phyloP scores from a whole-genome alignment of 1,140 invertebrate species.

The Pomacea maculata region DNA sequence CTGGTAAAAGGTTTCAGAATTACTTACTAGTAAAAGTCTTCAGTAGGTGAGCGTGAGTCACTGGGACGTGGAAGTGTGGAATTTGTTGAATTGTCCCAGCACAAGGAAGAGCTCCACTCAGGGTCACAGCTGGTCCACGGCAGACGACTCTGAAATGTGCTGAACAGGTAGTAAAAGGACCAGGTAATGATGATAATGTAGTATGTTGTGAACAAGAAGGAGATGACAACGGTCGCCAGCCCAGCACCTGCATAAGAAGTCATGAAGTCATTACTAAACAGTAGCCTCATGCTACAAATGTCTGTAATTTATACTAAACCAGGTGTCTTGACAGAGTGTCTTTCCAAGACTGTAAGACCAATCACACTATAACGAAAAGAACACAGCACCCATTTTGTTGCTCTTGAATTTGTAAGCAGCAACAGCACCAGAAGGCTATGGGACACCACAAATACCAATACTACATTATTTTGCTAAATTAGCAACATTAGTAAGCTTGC shows the following conservation, averaged over 20 bases:
- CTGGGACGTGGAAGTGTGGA: conserved; percentile 30
- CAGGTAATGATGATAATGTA: conserved; percentile 99
- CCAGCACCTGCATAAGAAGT: conserved; percentile 54
- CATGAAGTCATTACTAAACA: not conserved
- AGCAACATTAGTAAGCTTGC: too few relatives aligned
- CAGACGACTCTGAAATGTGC: conserved; percentile 86
- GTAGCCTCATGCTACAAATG: too few relatives aligned
- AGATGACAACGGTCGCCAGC: conserved; percentile 61
- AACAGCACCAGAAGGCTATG: too few relatives aligned
- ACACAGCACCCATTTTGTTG: too few relatives aligned
- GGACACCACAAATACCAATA: too few relatives aligned
- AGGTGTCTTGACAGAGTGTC: too few relatives aligned
- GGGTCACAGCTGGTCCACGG: conserved; percentile 95
- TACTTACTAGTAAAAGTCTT: conserved; percentile 56
- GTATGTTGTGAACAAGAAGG: conserved; percentile 75
- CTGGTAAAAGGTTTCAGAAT: not conserved
- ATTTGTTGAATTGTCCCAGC: conserved; percentile 43
- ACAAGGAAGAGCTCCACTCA: conserved; percentile 70
- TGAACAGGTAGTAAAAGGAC: conserved; percentile 95
- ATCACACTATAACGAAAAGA: too few relatives aligned
- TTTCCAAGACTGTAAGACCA: too few relatives aligned
- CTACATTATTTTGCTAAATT: too few relatives aligned
- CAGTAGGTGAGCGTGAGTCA: conserved; percentile 48
- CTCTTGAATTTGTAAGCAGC: too few relatives aligned
- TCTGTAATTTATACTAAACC: too few relatives aligned